Percentiles rank a stretch among this genome's conserved stretches.
These are phyloP conservation scores for Pterostichus madidus DNA, from an alignment of 2,888 invertebrate genomes.

Conservation along the genomic window DNA sequence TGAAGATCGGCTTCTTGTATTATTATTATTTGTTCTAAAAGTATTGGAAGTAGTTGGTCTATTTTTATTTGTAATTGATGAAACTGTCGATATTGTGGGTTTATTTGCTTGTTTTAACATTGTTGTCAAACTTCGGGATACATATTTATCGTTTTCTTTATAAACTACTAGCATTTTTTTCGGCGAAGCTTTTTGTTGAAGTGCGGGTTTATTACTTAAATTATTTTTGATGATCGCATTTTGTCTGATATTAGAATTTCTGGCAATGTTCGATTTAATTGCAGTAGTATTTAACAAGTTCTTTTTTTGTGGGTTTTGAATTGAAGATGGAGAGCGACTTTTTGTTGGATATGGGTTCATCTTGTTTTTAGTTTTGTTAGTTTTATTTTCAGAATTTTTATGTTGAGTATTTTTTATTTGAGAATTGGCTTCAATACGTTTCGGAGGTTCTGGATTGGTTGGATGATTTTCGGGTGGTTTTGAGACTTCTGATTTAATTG, in stretches of 20 bases:
- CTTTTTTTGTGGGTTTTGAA: not conserved
- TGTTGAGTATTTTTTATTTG: too few species aligned
- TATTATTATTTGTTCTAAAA: too few species aligned
- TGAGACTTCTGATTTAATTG: not conserved
- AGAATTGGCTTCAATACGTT: too few species aligned
- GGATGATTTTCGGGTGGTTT: not conserved
- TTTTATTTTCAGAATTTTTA: too few species aligned
- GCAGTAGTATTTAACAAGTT: not conserved
- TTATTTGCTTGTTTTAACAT: slow-evolving; percentile 2
- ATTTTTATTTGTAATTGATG: too few species aligned
- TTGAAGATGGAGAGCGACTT: not conserved
- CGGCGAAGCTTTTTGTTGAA: slow-evolving; percentile 1
- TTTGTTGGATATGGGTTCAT: not conserved
- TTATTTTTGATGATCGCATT: not conserved
- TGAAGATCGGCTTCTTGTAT: too few species aligned
- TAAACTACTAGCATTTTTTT: slow-evolving; percentile 25
- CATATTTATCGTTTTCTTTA: slow-evolving; percentile 22
- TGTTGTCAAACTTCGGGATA: slow-evolving; percentile 7
- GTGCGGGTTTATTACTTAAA: not conserved
- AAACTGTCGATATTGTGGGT: not conserved
- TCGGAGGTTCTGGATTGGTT: too few species aligned
- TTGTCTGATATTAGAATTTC: not conserved
- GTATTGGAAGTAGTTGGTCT: too few species aligned
- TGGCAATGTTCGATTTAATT: not conserved
- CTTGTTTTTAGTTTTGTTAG: not conserved